phyloP scores from a whole-genome alignment of 2,113 vertebrate genomes.

The Protobothrops flavoviridis region DNA sequence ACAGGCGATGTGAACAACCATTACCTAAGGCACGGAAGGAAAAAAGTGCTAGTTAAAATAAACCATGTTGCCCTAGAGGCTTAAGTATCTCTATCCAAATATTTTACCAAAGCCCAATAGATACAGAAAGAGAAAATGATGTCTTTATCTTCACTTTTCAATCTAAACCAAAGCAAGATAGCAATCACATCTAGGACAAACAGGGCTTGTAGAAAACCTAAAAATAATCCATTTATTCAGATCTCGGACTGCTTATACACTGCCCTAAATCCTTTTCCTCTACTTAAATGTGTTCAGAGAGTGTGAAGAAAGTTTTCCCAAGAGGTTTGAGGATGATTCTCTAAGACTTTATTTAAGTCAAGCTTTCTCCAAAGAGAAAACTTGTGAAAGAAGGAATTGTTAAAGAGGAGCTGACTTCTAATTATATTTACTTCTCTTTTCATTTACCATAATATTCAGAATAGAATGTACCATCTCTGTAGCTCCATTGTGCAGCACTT shows the following conservation, averaged over 20 bases:
- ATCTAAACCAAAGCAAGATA: slow-evolving; percentile 38
- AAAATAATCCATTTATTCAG: slow-evolving; percentile 52
- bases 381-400: neutral
- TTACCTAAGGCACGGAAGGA: slow-evolving; percentile 29
- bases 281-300: neutral
- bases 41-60: slow-evolving; percentile 25
- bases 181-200: slow-evolving; percentile 26
- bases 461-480: neutral
- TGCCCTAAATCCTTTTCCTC: neutral
- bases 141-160: slow-evolving; percentile 53
- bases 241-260: slow-evolving; percentile 35
- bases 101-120: slow-evolving; percentile 29
- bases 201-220: slow-evolving; percentile 34
- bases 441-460: no score
- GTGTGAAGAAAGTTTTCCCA: neutral
- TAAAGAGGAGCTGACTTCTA: neutral
- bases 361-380: neutral
- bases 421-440: neutral
- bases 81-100: neutral
- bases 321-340: neutral
- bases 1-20: neutral
- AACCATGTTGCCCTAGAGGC: slow-evolving; percentile 12
- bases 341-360: neutral
- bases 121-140: slow-evolving; percentile 46
- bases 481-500: neutral